Percentiles rank a stretch among this genome's conserved stretches.
Evolutionary conservation across 2,797 vertebrate species (phyloP).

Genomic region (Okamejei kenojei): DNA sequence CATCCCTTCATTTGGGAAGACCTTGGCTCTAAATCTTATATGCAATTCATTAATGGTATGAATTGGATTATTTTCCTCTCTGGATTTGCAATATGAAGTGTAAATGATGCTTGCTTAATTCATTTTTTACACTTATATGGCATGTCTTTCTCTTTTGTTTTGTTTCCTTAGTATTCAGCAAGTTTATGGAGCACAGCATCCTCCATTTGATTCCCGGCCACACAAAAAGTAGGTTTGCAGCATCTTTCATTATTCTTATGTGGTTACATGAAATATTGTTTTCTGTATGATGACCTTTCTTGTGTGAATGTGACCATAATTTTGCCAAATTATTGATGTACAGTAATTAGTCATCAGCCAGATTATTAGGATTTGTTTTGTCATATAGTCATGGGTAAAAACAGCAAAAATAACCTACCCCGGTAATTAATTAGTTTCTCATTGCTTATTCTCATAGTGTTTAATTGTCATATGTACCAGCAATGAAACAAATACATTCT

Average conservation of each 20-base stretch:
- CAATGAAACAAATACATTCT: background rate
- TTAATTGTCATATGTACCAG: too few relatives aligned
- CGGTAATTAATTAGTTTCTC: background rate
- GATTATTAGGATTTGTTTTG: background rate
- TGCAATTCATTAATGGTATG: background rate
- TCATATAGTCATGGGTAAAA: background rate
- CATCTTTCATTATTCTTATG: constrained; percentile 43
- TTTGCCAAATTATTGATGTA: constrained; percentile 17
- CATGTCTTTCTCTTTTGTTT: constrained; percentile 39
- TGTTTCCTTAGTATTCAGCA: constrained; percentile 73
- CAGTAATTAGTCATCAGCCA: background rate
- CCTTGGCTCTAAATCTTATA: background rate
- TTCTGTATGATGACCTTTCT: background rate
- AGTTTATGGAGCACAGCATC: constrained; percentile 93
- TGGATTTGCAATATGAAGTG: constrained; percentile 21
- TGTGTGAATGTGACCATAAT: background rate
- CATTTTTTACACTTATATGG: constrained; percentile 31
- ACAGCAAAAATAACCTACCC: background rate
- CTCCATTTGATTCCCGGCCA: constrained; percentile 81
- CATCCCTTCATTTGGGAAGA: background rate
- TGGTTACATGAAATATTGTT: background rate
- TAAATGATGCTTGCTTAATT: constrained; percentile 14
- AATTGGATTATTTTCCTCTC: background rate
- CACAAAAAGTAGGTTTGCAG: constrained; percentile 73
- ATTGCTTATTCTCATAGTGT: too few relatives aligned